phyloP scores from a whole-genome alignment of 2,797 vertebrate species.

The Neosilurus mollespiculum region DNA sequence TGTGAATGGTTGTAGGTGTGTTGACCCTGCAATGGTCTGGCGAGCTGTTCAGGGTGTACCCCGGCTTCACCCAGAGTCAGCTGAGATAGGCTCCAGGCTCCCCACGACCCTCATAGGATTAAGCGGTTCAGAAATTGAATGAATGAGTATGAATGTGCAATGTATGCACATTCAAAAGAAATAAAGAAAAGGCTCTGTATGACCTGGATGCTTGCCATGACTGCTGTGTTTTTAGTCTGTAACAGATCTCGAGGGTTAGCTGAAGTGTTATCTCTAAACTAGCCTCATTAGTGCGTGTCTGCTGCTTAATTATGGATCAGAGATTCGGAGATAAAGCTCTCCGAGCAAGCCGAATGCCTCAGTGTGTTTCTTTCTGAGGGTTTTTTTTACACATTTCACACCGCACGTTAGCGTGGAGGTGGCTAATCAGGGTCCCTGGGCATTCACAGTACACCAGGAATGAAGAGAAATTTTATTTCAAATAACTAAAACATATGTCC shows the following conservation, averaged over 20 bases:
- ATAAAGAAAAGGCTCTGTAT: constrained; percentile 6
- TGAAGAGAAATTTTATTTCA: not conserved
- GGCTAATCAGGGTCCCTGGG: not conserved
- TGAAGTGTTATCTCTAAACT: not conserved
- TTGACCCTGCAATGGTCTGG: too few relatives aligned
- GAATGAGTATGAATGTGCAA: too few relatives aligned
- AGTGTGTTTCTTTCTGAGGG: too few relatives aligned
- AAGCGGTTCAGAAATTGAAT: too few relatives aligned
- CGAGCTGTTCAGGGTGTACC: too few relatives aligned
- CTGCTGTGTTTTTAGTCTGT: not conserved
- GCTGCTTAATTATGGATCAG: not conserved
- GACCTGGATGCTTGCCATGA: not conserved
- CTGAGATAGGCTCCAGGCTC: too few relatives aligned
- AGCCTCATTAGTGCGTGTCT: constrained; percentile 1
- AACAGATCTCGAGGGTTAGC: not conserved
- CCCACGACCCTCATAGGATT: too few relatives aligned
- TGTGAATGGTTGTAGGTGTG: too few relatives aligned
- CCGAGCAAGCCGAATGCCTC: not conserved
- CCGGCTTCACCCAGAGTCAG: too few relatives aligned
- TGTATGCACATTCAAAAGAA: too few relatives aligned
- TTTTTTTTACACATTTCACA: not conserved
- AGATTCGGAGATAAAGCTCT: not conserved
- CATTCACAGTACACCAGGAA: not conserved
- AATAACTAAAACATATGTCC: too few relatives aligned
- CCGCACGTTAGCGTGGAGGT: not conserved